Evolutionary conservation across 2,888 invertebrate species (phyloP), one percentile per base, ranked within the genome.

Genomic region (Osmoderma eremita): DNA sequence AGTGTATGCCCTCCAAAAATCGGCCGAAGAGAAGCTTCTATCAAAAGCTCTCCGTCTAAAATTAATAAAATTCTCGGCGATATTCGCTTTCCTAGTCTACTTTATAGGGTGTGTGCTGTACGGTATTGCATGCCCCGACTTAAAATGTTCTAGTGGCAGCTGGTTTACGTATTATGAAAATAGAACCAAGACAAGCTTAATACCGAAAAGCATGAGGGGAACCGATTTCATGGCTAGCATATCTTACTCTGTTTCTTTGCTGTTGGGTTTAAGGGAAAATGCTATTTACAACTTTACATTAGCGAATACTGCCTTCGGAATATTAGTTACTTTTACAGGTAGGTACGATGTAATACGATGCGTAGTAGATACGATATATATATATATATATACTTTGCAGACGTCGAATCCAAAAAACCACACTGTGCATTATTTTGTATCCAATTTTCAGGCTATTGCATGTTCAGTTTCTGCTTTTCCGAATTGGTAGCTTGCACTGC

Each of bases 51-150:
- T 58, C 8, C 24, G 38, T 3, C 53, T 69, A 17, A 65, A 50
- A 18, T 30, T 68, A 8, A 20, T 68, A 1, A 69, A 67, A 42
- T 69, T 68, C 41, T 36, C 39, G 3, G 6, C 63, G 8, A 65
- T 69, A 5, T 66, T 42, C 41, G n/a, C 62, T 10, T 63, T 69
- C 4, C 30, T 38, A 18, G 63, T 65, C n/a, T 71, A 71, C 49
- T 66, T 70, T 13, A 39, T 50, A 20, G 66, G 67, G 5, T 71
- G 71, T 18, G 17, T 70, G 0, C 24, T 69, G 8, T 67, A 62
- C 39, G 63, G 54, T 10, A 22, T 53, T n/a, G 53, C 63, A 1
- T 67, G 67, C 20, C 63, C 63, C n/a, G 38, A 42, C 12, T 10
- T 18, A 12, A 45, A 22, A n/a, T 67, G 67, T 17, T 1, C 20